These are phyloP conservation scores for Schizotus pectinicornis DNA, from an alignment of 2,888 invertebrate species.

Conservation along the genomic window DNA sequence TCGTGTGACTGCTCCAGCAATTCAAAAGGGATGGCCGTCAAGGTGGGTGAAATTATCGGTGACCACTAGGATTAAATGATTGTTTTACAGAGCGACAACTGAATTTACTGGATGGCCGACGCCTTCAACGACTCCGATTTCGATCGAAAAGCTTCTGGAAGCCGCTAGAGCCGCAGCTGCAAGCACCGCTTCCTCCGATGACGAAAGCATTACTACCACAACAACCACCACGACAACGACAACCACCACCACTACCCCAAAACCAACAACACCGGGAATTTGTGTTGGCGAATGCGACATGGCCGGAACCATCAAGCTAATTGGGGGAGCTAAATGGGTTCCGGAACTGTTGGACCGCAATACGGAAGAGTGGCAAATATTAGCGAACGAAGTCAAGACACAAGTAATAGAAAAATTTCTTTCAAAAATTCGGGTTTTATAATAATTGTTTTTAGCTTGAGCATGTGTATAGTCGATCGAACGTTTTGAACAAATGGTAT, in stretches of 20 bases:
- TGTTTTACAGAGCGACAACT: slow-evolving; percentile 73
- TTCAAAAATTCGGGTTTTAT: slow-evolving; percentile 6
- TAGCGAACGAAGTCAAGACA: slow-evolving; percentile 80
- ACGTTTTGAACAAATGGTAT: slow-evolving; percentile 79
- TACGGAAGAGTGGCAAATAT: slow-evolving; percentile 83
- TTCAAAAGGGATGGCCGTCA: slow-evolving; percentile 84
- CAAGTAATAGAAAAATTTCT: slow-evolving; percentile 67
- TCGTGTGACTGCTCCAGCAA: slow-evolving; percentile 66
- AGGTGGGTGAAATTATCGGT: no score
- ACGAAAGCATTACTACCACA: slow-evolving; percentile 56
- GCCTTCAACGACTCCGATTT: slow-evolving; percentile 84
- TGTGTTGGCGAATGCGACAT: slow-evolving; percentile 82
- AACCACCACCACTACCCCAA: slow-evolving; percentile 72
- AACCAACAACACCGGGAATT: slow-evolving; percentile 78
- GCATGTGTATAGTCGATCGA: slow-evolving; percentile 79
- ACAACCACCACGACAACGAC: slow-evolving; percentile 73
- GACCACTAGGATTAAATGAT: not conserved
- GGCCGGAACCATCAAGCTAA: slow-evolving; percentile 84
- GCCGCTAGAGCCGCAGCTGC: slow-evolving; percentile 68
- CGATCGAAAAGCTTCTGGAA: slow-evolving; percentile 80
- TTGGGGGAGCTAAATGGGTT: slow-evolving; percentile 82
- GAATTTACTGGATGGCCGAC: slow-evolving; percentile 93
- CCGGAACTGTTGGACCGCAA: slow-evolving; percentile 86
- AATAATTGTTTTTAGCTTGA: slow-evolving; percentile 71
- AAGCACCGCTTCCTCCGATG: slow-evolving; percentile 59